Percentiles rank a stretch among this genome's conserved stretches.
Conservation (phyloP, 2,113 vertebrate genomes). For the Lophura nycthemera region DNA sequence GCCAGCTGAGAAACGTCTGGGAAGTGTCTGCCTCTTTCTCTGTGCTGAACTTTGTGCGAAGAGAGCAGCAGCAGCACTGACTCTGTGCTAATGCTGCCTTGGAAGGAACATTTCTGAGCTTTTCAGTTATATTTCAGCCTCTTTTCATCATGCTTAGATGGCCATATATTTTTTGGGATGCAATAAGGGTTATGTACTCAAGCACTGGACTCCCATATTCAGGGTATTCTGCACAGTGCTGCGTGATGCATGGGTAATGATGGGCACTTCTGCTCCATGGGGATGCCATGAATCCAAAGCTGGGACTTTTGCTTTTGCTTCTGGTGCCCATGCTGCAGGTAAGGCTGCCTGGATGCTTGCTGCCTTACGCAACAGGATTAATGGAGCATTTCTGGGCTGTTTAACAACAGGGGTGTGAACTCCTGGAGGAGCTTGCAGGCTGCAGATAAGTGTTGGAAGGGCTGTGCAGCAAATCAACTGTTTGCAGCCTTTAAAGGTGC, state of each 20-base stretch:
- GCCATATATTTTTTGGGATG: not conserved
- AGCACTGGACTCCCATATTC: not conserved
- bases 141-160: not conserved
- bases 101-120: not conserved
- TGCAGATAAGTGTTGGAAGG: not conserved
- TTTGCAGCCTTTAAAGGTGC: not conserved
- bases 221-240: not conserved
- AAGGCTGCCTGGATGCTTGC: not conserved
- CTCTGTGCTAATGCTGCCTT: not conserved
- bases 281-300: not conserved
- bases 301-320: not conserved
- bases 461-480: not conserved
- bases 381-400: slow-evolving; percentile 13
- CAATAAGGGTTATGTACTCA: too few relatives aligned
- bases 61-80: not conserved
- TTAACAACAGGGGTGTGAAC: not conserved
- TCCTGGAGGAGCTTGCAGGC: not conserved
- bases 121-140: not conserved
- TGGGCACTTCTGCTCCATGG: not conserved
- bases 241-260: not conserved
- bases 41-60: not conserved
- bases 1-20: not conserved
- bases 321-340: not conserved
- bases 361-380: slow-evolving; percentile 32
- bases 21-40: not conserved